Percentiles rank a stretch among this genome's conserved stretches.
These are phyloP conservation scores for Columba guinea DNA, from an alignment of 2,797 vertebrate species.

Conservation along the genomic window DNA sequence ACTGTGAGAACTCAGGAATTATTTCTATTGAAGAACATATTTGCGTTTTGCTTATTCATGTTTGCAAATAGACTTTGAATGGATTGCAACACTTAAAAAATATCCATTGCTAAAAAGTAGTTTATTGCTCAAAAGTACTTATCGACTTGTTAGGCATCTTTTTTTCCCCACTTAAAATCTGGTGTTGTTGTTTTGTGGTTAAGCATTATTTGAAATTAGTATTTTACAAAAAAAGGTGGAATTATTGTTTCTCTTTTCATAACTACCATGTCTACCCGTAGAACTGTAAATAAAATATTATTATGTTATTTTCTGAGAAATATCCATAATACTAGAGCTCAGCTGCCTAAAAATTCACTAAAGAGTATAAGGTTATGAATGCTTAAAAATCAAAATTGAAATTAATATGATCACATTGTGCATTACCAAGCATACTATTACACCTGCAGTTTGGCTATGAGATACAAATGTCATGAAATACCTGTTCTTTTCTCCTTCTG, in stretches of 20 bases:
- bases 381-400: background rate
- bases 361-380: background rate
- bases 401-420: background rate
- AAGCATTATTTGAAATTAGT: background rate
- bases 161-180: background rate
- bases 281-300: background rate
- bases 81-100: background rate
- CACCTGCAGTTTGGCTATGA: background rate
- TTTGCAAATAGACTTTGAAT: slow-evolving; percentile 4
- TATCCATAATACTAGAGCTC: background rate
- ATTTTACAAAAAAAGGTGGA: background rate
- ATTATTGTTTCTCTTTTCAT: background rate
- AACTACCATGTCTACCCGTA: background rate
- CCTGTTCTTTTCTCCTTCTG: background rate
- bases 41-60: background rate
- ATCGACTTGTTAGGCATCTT: background rate
- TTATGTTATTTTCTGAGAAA: background rate
- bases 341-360: background rate
- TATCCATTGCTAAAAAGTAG: background rate
- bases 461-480: background rate
- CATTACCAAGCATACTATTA: background rate
- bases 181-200: background rate
- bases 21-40: background rate
- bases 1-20: background rate
- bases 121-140: background rate